phyloP scores from a whole-genome alignment of 2,888 invertebrate genomes.

The Dicranocentrus wangi region DNA sequence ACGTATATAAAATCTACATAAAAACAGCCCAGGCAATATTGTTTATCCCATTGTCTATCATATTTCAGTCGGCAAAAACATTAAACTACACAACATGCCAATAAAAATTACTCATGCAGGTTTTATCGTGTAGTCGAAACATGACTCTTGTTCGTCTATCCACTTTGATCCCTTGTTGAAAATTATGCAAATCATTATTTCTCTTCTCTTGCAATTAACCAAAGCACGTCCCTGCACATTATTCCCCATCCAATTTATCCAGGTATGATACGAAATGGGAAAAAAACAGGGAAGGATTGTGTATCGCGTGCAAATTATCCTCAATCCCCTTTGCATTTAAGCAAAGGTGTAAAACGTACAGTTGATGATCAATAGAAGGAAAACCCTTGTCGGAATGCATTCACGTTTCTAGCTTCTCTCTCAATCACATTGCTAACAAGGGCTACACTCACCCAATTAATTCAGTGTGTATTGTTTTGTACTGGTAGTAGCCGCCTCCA shows the following conservation, averaged over 20 bases:
- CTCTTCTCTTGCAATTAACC: conserved; percentile 6
- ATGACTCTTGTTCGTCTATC: neutral
- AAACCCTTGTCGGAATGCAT: no score
- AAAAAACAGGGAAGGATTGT: conserved; percentile 23
- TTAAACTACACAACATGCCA: neutral
- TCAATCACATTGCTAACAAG: no score
- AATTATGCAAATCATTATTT: conserved; percentile 38
- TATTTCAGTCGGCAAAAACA: neutral
- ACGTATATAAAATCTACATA: neutral
- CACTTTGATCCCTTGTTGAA: neutral
- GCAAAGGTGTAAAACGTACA: no score
- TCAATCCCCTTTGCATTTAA: no score
- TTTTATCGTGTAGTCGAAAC: neutral
- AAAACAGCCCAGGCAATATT: no score
- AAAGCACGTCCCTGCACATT: neutral
- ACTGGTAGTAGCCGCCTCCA: no score
- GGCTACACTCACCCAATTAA: no score
- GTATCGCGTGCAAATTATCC: conserved; percentile 25
- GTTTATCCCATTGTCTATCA: neutral
- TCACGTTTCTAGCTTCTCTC: no score
- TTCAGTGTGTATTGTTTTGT: no score
- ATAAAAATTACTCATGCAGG: neutral
- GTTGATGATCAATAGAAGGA: no score
- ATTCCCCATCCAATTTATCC: neutral
- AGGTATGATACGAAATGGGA: neutral